Evolutionary conservation across 2,797 vertebrate species (phyloP), one percentile per base, ranked within the genome.

Genomic region (Okamejei kenojei): DNA sequence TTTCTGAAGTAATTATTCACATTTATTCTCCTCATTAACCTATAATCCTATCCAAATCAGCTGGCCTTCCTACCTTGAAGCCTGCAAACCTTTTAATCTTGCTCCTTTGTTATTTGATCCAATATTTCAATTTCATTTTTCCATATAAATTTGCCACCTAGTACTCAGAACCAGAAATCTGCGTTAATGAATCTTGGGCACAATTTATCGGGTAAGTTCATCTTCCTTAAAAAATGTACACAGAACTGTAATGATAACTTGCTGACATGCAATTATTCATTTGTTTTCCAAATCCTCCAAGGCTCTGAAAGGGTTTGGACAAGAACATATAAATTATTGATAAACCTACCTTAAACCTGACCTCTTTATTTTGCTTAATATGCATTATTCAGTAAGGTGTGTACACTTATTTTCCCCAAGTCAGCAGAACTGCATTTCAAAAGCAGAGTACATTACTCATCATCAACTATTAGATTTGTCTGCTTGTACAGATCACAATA

Each of bases 241-340:
- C 13, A 29, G 58, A 26, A 13, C 82, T 73, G n/a, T 26, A 73
- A 90, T 38, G 35, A 35, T 90, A 73, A 73, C 35, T 73, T 73
- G 88, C 65, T 73, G 88, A 71, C 88, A 73, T 35, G n/a, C 65
- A 73, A 90, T 38, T 90, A 90, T 90, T 90, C 88, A 38, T 73
- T 71, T 68, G 21, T 26, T 90, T 29, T 10, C 38, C 38, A 19
- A 90, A 88, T 88, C 29, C 84, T 65, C 58, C 84, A 88, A 90
- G 23, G 88, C 63, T 38, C 35, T 71, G 35, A 38, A 73, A 71
- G 21, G 35, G 15, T 35, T 68, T 90, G 35, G 32, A 90, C 32
- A 38, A 90, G 88, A 90, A 5, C 32, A 90, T 38, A 90, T 90
- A n/a, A n/a, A 90, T 90, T 90, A 90, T 90, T 73, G 65, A 90